Evolutionary conservation across 2,888 invertebrate species (phyloP).

Genomic region (Eilema caniola): DNA sequence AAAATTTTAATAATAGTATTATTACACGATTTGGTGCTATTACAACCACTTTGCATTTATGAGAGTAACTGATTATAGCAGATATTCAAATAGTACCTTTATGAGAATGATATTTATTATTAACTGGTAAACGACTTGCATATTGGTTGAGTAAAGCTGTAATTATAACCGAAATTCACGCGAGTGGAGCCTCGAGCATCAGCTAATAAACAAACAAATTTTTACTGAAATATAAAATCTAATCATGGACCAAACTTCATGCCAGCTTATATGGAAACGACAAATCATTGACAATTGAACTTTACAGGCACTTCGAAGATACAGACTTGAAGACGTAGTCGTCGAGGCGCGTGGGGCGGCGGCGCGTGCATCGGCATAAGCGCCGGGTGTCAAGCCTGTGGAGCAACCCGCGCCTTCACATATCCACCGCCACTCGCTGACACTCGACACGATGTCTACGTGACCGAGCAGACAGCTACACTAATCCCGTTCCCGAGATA

Average conservation of each 20-base stretch:
- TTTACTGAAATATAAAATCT: neutral
- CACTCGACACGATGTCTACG: slow-evolving; percentile 79
- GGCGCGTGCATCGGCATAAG: slow-evolving; percentile 74
- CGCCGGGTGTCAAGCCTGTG: slow-evolving; percentile 26
- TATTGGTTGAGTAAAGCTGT: too few species aligned
- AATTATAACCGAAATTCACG: too few species aligned
- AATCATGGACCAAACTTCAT: slow-evolving; percentile 29
- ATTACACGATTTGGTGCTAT: slow-evolving; percentile 40
- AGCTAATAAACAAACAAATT: too few species aligned
- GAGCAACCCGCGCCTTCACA: slow-evolving; percentile 38
- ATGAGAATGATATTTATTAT: slow-evolving; percentile 6
- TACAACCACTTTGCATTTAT: slow-evolving; percentile 37
- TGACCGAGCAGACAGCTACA: slow-evolving; percentile 81
- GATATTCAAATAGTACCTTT: slow-evolving; percentile 17
- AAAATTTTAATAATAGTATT: slow-evolving; percentile 59
- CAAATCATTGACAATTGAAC: slow-evolving; percentile 58
- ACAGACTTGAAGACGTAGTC: slow-evolving; percentile 22
- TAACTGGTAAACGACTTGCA: slow-evolving; percentile 24
- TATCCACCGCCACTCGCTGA: slow-evolving; percentile 57
- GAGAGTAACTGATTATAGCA: slow-evolving; percentile 25
- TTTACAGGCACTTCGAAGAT: slow-evolving; percentile 30
- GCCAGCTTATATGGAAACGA: slow-evolving; percentile 28
- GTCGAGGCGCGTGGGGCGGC: slow-evolving; percentile 1
- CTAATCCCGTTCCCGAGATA: slow-evolving; percentile 71
- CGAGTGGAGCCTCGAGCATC: too few species aligned